Base-by-base conservation (phyloP, 2,113 vertebrate species). In the Nyctereutes procyonoides region DNA sequence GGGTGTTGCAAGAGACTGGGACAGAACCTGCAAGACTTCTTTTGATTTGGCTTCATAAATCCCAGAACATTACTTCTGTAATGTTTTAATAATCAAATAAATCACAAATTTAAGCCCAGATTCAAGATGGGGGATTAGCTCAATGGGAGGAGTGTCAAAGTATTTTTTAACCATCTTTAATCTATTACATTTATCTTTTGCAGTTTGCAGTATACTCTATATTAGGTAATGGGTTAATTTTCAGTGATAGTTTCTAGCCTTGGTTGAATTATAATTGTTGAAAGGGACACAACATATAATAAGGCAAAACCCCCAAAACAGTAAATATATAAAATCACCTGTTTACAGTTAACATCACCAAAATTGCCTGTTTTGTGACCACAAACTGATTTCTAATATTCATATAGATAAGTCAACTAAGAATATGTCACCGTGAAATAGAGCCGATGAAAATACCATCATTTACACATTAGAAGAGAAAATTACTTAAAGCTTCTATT, bases 401-500 rank as follows among this genome's bases (percentile, higher is more conserved):
- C 11, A 55, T 12, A 28, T 58, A 73, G 13, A 85, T 95, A 77
- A 96, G 74, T 82, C 28, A 87, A 20, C 43, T 88, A 58, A 74
- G 95, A 95, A 90, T 82, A 73, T 48, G 43, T 85, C 82, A n/a
- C 43, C 11, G 28, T 63, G 28, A 92, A 53, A 58, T 81, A 28
- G 12, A 58, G 69, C 38, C 8, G n/a, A 79, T 92, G 51, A 56
- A 89, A 92, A 69, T 82, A 80, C 26, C 85, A 43, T 1, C 62
- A 28, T 93, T 87, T 94, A 69, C 4, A 79, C 51, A 22, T 90
- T 67, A 88, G 79, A 91, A 94, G 58, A 93, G 48, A 93, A 95
- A 83, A 26, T 95, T 88, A 51, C 26, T 94, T 94, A 65, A 38
- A 94, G 76, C 30, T 90, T 95, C 17, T 90, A 28, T 94, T 97